These are phyloP conservation scores for Branchipolynoe longqiensis DNA, from an alignment of 2,888 invertebrate species.

Conservation along the genomic window DNA sequence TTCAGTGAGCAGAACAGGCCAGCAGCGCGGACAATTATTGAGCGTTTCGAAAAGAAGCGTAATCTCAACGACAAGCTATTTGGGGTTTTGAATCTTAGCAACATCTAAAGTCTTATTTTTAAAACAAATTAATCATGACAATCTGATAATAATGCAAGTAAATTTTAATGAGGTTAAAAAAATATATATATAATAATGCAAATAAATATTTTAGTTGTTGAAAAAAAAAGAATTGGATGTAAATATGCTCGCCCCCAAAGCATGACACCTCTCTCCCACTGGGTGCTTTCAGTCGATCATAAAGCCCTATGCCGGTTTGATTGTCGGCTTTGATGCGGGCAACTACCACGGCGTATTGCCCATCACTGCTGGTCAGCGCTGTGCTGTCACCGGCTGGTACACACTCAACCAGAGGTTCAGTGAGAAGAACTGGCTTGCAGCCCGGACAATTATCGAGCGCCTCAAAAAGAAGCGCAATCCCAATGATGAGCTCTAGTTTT, in stretches of 20 bases:
- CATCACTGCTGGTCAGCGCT: conserved; percentile 84
- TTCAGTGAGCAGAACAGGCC: conserved; percentile 82
- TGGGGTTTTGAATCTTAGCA: too few relatives aligned
- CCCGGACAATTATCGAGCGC: not conserved
- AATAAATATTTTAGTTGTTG: too few relatives aligned
- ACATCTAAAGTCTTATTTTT: too few relatives aligned
- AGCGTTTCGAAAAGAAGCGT: not conserved
- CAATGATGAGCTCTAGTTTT: conserved; percentile 20
- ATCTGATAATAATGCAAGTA: too few relatives aligned
- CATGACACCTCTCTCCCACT: too few relatives aligned
- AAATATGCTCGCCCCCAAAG: too few relatives aligned
- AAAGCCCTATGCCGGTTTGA: conserved; percentile 84
- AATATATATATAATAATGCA: too few relatives aligned
- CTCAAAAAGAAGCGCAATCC: not conserved
- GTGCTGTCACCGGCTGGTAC: conserved; percentile 86
- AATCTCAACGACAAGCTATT: conserved; percentile 6
- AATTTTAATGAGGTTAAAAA: too few relatives aligned
- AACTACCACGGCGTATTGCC: conserved; percentile 86
- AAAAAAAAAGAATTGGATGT: too few relatives aligned
- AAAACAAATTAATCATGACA: too few relatives aligned
- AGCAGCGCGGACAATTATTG: not conserved
- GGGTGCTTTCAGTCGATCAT: conserved; percentile 82
- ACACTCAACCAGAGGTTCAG: conserved; percentile 83
- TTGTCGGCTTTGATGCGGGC: conserved; percentile 86
- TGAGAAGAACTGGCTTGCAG: conserved; percentile 79